Evolutionary conservation across 2,888 invertebrate genomes (phyloP).

Genomic region (Nomada fabriciana): DNA sequence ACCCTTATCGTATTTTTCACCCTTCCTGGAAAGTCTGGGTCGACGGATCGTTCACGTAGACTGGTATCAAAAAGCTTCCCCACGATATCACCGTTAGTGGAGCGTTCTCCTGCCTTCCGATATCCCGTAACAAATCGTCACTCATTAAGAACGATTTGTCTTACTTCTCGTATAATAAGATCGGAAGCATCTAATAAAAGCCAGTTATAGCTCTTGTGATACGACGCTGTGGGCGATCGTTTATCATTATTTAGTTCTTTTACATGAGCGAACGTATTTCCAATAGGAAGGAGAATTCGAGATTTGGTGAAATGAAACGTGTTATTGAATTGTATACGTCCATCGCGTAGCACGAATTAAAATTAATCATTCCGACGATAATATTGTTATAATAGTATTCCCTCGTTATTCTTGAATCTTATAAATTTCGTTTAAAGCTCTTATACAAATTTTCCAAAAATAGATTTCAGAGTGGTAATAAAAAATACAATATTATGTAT

Average conservation of each 20-base stretch:
- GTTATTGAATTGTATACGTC: neutral
- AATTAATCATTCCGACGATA: too few species aligned
- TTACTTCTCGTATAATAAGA: conserved; percentile 56
- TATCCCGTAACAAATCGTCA: conserved; percentile 69
- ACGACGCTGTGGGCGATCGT: conserved; percentile 31
- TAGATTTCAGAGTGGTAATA: too few species aligned
- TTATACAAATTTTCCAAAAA: too few species aligned
- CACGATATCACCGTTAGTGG: neutral
- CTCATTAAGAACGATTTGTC: conserved; percentile 77
- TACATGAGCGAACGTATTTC: conserved; percentile 1
- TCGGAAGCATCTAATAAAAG: conserved; percentile 49
- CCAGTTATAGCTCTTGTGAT: conserved; percentile 35
- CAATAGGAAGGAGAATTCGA: neutral
- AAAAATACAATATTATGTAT: too few species aligned
- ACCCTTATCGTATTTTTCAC: conserved; percentile 8
- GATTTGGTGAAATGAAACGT: neutral
- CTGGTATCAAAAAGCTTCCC: neutral
- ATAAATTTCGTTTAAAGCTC: too few species aligned
- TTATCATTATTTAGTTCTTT: conserved; percentile 38
- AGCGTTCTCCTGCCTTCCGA: conserved; percentile 21
- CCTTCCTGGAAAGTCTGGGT: neutral
- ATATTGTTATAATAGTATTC: too few species aligned
- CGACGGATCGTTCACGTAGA: neutral
- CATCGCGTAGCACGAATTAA: too few species aligned
- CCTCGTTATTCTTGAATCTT: too few species aligned